Conservation (phyloP, 2,888 invertebrate species). For the Notodonta dromedarius region DNA sequence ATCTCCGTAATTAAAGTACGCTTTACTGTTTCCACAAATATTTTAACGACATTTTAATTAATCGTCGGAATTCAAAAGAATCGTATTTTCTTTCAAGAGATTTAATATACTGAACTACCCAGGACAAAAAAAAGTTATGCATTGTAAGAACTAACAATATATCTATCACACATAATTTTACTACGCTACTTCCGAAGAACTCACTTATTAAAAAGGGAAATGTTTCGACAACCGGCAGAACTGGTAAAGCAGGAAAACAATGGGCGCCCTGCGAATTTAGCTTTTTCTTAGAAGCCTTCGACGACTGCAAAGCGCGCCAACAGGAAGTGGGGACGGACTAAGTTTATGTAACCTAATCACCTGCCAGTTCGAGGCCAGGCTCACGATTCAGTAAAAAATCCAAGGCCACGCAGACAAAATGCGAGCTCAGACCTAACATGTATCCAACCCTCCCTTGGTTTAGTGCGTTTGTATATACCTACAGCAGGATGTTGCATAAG, state of each 20-base stretch:
- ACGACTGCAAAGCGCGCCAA: conserved; percentile 79
- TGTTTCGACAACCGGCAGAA: conserved; percentile 44
- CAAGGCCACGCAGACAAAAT: conserved; percentile 76
- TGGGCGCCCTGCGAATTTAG: conserved; percentile 70
- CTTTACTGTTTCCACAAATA: conserved; percentile 41
- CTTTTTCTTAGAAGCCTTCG: conserved; percentile 77
- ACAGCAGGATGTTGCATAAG: conserved; percentile 83
- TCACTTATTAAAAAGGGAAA: conserved; percentile 6
- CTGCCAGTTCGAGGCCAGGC: conserved; percentile 77
- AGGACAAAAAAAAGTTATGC: no score
- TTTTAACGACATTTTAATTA: conserved; percentile 41
- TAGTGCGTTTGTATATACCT: conserved; percentile 50
- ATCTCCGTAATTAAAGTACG: conserved; percentile 51
- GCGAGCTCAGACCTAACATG: conserved; percentile 66
- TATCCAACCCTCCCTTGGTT: conserved; percentile 69
- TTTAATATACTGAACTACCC: neutral
- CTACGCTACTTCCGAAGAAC: conserved; percentile 4
- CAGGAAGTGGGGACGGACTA: conserved; percentile 81
- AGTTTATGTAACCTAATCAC: conserved; percentile 84
- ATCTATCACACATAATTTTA: no score
- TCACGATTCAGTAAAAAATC: conserved; percentile 71
- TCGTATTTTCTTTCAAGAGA: conserved; percentile 3
- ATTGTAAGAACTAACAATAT: no score
- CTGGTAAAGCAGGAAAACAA: conserved; percentile 73
- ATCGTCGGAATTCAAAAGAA: conserved; percentile 22